These are phyloP conservation scores for Paracanthobrama guichenoti DNA, from an alignment of 2,113 vertebrate species.

Conservation along the genomic window DNA sequence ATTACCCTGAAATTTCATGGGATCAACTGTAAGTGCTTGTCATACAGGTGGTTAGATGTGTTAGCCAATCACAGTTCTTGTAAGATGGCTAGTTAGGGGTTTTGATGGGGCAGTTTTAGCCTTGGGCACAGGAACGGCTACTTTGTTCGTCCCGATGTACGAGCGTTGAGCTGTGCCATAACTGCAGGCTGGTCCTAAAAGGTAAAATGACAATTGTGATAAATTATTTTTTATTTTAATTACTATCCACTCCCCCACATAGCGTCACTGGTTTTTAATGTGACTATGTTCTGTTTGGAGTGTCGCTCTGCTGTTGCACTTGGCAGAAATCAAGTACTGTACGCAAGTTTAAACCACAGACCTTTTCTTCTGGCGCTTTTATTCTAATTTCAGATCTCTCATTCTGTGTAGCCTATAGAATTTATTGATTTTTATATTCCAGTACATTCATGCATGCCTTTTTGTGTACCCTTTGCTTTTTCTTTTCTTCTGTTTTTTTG, in stretches of 20 bases:
- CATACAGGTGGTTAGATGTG: conserved; percentile 25
- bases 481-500: background rate
- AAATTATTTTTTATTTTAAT: background rate
- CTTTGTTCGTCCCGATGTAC: conserved; percentile 47
- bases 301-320: conserved; percentile 14
- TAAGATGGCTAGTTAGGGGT: background rate
- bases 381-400: conserved; percentile 37
- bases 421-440: conserved; percentile 12
- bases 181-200: conserved; percentile 58
- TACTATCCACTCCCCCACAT: conserved; percentile 35
- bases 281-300: conserved; percentile 31
- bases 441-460: conserved; percentile 58
- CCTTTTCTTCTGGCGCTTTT: conserved; percentile 26
- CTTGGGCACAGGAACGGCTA: conserved; percentile 48
- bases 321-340: conserved; percentile 57
- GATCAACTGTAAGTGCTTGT: conserved; percentile 42
- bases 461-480: conserved; percentile 41
- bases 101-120: conserved; percentile 37
- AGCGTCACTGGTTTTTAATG: conserved; percentile 35
- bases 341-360: conserved; percentile 41
- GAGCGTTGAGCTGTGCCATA: conserved; percentile 54
- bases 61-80: conserved; percentile 32
- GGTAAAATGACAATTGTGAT: conserved; percentile 27
- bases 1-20: conserved; percentile 30
- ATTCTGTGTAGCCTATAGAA: conserved; percentile 29